A percentile compares a stretch with the other conserved stretches of the same genome.
Conservation (phyloP, 2,797 vertebrate genomes). For the Leptodactylus fallax region DNA sequence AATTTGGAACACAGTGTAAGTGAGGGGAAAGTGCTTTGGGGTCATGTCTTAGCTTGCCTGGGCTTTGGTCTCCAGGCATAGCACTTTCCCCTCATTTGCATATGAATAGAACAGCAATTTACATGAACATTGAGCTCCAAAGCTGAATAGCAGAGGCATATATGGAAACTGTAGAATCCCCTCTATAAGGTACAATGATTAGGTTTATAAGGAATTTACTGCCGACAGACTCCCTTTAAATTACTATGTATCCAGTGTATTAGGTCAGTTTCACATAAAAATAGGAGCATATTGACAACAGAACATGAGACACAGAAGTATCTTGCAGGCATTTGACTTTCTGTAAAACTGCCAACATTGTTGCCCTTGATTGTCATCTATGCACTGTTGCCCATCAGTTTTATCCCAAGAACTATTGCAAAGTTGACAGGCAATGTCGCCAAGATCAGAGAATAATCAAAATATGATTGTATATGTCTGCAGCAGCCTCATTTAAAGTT, state of each 20-base stretch:
- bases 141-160: no score
- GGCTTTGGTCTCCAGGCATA: no score
- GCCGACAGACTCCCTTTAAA: no score
- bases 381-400: slow-evolving; percentile 45
- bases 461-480: slow-evolving; percentile 52
- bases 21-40: no score
- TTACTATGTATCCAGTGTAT: slow-evolving; percentile 33
- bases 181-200: no score
- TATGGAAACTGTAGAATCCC: no score
- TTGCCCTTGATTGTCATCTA: slow-evolving; percentile 53
- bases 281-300: slow-evolving; percentile 39
- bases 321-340: slow-evolving; percentile 49
- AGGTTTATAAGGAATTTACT: no score
- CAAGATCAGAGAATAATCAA: slow-evolving; percentile 56
- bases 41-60: no score
- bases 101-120: no score
- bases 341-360: slow-evolving; percentile 49
- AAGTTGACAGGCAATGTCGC: slow-evolving; percentile 57
- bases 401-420: slow-evolving; percentile 54
- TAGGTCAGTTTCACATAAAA: slow-evolving; percentile 45
- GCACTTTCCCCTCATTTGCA: no score
- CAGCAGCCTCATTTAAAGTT: slow-evolving; percentile 47
- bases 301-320: slow-evolving; percentile 42
- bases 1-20: no score
- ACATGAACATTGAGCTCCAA: no score